These are phyloP conservation scores for Polyommatus icarus DNA, from an alignment of 2,888 invertebrate genomes.

Conservation along the genomic window DNA sequence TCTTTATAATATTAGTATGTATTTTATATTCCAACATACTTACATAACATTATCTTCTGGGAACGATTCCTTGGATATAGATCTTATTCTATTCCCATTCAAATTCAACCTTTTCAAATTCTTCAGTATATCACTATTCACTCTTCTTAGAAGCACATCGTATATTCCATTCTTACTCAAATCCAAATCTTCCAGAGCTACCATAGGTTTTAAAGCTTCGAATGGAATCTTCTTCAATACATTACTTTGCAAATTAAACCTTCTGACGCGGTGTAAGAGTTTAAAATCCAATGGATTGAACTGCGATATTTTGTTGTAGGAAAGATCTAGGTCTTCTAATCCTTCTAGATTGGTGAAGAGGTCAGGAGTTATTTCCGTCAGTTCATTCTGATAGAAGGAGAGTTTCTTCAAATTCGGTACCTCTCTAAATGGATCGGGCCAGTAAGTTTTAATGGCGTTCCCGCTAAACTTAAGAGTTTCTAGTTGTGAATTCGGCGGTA, in stretches of 20 bases:
- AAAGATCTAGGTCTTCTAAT: constrained; percentile 75
- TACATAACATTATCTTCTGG: constrained; percentile 64
- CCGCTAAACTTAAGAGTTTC: constrained; percentile 66
- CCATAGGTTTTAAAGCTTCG: constrained; percentile 62
- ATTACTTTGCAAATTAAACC: constrained; percentile 74
- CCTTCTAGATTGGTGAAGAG: constrained; percentile 66
- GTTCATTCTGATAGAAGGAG: constrained; percentile 74
- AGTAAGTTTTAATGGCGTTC: constrained; percentile 69
- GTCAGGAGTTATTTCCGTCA: constrained; percentile 68
- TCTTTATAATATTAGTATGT: too few species aligned
- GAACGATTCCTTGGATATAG: constrained; percentile 67
- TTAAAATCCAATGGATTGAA: constrained; percentile 68
- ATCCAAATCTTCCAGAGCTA: constrained; percentile 67
- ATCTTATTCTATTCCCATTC: constrained; percentile 71
- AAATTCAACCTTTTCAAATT: constrained; percentile 68
- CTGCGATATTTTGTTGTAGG: constrained; percentile 70
- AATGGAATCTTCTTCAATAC: constrained; percentile 63
- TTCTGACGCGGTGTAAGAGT: constrained; percentile 56
- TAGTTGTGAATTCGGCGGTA: constrained; percentile 67
- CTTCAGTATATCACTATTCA: constrained; percentile 52
- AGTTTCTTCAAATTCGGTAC: constrained; percentile 64
- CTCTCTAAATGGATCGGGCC: constrained; percentile 71
- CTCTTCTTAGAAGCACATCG: constrained; percentile 59
- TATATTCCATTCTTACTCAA: constrained; percentile 72
- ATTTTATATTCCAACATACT: constrained; percentile 47